These are phyloP conservation scores for Drosophila tropicalis DNA, from an alignment of 1,140 invertebrate species.

Conservation along the genomic window DNA sequence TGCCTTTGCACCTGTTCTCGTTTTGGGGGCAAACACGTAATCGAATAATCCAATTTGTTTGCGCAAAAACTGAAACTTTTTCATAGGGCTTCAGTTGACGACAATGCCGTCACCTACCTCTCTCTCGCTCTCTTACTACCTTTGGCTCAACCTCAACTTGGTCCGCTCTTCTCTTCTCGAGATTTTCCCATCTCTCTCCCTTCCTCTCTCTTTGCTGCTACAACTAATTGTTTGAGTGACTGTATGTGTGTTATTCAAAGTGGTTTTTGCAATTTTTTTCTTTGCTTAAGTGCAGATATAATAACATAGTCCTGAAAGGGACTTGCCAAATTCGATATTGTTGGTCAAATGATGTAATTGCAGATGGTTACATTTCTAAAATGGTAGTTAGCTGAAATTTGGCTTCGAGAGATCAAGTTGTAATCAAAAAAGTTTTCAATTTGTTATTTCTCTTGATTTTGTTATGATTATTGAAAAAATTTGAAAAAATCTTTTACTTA, in stretches of 20 bases:
- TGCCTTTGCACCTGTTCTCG: constrained; percentile 27
- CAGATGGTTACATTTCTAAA: constrained; percentile 27
- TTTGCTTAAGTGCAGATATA: constrained; percentile 16
- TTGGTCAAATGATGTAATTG: constrained; percentile 66
- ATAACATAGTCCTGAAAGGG: constrained; percentile 24
- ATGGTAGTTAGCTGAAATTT: constrained; percentile 9
- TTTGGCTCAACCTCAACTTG: background rate
- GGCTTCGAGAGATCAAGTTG: background rate
- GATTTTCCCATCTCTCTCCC: background rate
- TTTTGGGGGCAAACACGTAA: constrained; percentile 73
- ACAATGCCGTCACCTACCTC: constrained; percentile 32
- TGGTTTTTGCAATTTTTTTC: constrained; percentile 21
- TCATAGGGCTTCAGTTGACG: constrained; percentile 72
- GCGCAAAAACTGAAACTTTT: constrained; percentile 79
- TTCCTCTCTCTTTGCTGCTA: constrained; percentile 15
- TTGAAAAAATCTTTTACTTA: background rate
- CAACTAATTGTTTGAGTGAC: constrained; percentile 67
- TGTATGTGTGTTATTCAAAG: constrained; percentile 47
- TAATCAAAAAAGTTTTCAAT: background rate
- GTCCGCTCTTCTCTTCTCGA: constrained; percentile 14
- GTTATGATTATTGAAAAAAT: background rate
- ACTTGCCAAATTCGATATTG: constrained; percentile 34
- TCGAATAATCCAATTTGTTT: constrained; percentile 82
- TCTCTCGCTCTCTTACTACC: background rate
- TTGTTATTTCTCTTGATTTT: background rate